Conservation (phyloP, 2,113 vertebrate genomes). For the Pteropus alecto region DNA sequence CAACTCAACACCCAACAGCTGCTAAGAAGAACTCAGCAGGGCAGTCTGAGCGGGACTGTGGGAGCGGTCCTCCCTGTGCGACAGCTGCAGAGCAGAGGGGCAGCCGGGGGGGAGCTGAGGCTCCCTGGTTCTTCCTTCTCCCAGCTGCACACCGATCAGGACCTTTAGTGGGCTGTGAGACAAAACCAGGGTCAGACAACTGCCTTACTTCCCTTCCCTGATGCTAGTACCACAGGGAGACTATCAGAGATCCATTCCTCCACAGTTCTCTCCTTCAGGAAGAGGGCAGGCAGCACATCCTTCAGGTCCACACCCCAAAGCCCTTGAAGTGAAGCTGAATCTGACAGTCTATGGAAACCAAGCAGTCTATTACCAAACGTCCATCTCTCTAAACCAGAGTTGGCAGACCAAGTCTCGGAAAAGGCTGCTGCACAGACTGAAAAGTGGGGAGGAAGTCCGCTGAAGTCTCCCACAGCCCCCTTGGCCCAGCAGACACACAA, state of each 20-base stretch:
- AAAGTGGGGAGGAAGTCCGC: neutral
- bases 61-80: neutral
- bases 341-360: neutral
- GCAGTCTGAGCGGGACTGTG: neutral
- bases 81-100: neutral
- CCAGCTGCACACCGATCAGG: neutral
- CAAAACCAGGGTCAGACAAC: neutral
- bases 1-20: conserved; percentile 69
- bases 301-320: neutral
- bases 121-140: conserved; percentile 6
- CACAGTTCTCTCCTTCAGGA: neutral
- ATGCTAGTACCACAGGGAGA: neutral
- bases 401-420: neutral
- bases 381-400: neutral
- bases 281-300: neutral
- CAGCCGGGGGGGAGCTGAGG: accelerated
- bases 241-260: neutral
- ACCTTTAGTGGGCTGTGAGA: neutral
- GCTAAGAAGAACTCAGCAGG: neutral
- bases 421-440: neutral
- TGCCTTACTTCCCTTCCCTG: neutral
- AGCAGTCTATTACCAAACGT: neutral
- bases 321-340: neutral
- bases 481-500: neutral
- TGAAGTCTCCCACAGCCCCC: neutral